Evolutionary conservation across 1,140 invertebrate species (phyloP).

Genomic region (Heliconius nattereri): DNA sequence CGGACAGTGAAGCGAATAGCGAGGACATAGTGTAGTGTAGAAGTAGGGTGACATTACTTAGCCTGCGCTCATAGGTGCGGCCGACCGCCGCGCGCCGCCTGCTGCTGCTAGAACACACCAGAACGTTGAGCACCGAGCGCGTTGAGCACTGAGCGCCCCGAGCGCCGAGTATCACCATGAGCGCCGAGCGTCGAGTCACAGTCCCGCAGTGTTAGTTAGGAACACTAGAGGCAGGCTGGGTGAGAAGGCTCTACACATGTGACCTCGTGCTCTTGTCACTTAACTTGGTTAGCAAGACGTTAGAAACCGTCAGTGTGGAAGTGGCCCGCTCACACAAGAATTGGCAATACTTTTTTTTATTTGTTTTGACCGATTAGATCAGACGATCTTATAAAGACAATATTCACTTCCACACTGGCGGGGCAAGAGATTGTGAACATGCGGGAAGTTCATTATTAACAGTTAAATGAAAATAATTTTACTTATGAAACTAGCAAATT

Average conservation of each 20-base stretch:
- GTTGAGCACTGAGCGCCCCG: not conserved
- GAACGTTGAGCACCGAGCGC: conserved; percentile 22
- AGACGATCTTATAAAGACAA: not conserved
- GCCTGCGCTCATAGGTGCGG: conserved; percentile 69
- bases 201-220: not conserved
- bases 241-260: not conserved
- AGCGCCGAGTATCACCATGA: not conserved
- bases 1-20: not conserved
- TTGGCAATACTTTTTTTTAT: not conserved
- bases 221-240: not conserved
- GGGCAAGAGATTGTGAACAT: too few species aligned
- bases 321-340: not conserved
- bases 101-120: conserved; percentile 67
- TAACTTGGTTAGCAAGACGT: not conserved
- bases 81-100: conserved; percentile 57
- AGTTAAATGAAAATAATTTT: too few species aligned
- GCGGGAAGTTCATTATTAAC: too few species aligned
- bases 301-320: not conserved
- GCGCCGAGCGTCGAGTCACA: not conserved
- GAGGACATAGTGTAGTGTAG: not conserved
- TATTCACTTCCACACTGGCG: not conserved
- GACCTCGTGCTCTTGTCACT: not conserved
- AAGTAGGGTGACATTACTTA: conserved; percentile 50
- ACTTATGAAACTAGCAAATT: too few species aligned
- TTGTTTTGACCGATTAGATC: not conserved